These are phyloP conservation scores for Mus musculus DNA, from an alignment of 2,113 vertebrate species.

Conservation along the genomic window DNA sequence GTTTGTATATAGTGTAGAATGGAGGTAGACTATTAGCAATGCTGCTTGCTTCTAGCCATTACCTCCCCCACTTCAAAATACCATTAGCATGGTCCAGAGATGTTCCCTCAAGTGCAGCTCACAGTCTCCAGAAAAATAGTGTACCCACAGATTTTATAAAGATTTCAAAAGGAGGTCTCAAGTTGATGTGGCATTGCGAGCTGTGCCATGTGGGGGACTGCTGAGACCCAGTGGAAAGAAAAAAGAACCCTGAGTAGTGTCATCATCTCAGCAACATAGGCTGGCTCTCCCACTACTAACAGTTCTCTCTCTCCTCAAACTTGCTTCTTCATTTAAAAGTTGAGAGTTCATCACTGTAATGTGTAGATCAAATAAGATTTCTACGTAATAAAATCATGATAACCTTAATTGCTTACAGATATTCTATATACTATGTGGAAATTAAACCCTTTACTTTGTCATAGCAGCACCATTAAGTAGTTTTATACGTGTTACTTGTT, in stretches of 20 bases:
- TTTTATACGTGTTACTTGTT: background rate
- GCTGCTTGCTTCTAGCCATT: background rate
- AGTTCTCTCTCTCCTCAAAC: conserved; percentile 2
- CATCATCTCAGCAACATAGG: background rate
- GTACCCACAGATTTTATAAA: background rate
- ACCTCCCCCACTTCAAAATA: background rate
- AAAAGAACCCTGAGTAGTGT: background rate
- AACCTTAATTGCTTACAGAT: conserved; percentile 6
- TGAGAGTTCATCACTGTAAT: background rate
- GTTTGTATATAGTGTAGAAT: background rate
- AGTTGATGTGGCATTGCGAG: background rate
- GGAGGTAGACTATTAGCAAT: background rate
- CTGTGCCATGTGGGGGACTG: background rate
- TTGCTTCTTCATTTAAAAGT: conserved; percentile 22
- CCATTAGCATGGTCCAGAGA: background rate
- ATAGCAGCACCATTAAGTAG: background rate
- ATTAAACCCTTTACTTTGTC: conserved; percentile 28
- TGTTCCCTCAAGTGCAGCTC: background rate
- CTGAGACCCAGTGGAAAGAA: background rate
- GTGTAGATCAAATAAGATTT: background rate
- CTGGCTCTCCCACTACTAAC: background rate
- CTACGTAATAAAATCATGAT: background rate
- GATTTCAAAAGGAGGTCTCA: background rate
- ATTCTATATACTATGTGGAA: background rate
- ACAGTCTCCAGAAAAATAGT: background rate